These are phyloP conservation scores for Dioctria linearis DNA, from an alignment of 2,888 invertebrate species.

Conservation along the genomic window DNA sequence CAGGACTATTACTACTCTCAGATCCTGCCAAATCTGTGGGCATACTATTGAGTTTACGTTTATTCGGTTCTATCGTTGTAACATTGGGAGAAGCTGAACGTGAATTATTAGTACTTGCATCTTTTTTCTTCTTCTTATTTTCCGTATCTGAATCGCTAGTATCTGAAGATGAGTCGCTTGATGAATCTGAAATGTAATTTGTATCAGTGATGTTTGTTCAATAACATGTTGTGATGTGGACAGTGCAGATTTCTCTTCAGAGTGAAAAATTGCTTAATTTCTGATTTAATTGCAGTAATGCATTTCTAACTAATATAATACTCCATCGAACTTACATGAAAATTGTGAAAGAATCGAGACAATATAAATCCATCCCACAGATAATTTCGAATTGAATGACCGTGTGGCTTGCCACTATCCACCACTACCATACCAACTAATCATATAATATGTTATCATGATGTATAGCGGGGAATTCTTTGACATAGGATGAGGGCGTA, in stretches of 20 bases:
- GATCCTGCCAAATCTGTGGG: constrained; percentile 69
- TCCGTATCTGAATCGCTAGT: constrained; percentile 81
- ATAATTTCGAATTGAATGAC: too few species aligned
- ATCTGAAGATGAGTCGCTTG: constrained; percentile 82
- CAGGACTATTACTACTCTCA: constrained; percentile 69
- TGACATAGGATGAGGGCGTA: too few species aligned
- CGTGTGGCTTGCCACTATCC: too few species aligned
- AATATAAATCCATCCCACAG: too few species aligned
- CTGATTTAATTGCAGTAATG: not conserved
- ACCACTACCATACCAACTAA: too few species aligned
- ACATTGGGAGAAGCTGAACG: constrained; percentile 71
- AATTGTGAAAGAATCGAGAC: too few species aligned
- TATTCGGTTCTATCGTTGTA: constrained; percentile 63
- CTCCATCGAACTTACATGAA: too few species aligned
- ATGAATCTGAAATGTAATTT: constrained; percentile 73
- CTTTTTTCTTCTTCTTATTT: constrained; percentile 73
- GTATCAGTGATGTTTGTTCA: not conserved
- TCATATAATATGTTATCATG: too few species aligned
- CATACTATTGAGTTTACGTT: constrained; percentile 68
- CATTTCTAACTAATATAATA: not conserved
- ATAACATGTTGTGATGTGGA: not conserved
- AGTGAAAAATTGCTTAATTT: too few species aligned
- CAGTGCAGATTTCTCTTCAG: not conserved
- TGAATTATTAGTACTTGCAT: constrained; percentile 70
- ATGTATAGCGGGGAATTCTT: too few species aligned